A percentile compares a stretch with the other conserved stretches of the same genome.
phyloP scores from a whole-genome alignment of 2,113 vertebrate species.

The Burhinus oedicnemus region DNA sequence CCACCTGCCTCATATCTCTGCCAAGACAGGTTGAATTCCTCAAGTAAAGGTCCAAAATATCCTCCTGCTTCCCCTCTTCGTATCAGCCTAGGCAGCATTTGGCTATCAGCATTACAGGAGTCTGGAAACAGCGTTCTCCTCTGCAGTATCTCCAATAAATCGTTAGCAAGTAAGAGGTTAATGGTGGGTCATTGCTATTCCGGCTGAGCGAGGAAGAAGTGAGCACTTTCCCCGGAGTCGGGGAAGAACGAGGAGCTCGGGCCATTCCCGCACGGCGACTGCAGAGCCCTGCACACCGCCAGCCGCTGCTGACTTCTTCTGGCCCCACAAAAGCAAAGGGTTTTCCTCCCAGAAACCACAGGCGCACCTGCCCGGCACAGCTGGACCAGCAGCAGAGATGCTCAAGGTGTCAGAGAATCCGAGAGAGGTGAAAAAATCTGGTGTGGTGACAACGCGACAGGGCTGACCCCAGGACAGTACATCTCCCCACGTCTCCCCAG shows the following conservation, averaged over 20 bases:
- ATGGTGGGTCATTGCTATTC: background rate
- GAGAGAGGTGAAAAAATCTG: rapidly evolving
- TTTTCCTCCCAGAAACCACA: background rate
- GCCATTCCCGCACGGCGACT: background rate
- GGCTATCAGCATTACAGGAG: background rate
- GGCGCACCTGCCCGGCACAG: background rate
- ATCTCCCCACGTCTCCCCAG: background rate
- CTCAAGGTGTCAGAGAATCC: background rate
- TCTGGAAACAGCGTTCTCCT: background rate
- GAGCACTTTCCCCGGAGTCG: rapidly evolving
- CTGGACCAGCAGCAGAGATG: background rate
- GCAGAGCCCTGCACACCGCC: background rate
- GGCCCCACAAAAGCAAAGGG: no score
- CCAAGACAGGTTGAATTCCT: background rate
- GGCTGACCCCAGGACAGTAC: background rate
- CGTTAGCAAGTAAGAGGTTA: background rate
- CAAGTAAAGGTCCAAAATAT: background rate
- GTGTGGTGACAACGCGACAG: background rate
- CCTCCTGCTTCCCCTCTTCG: background rate
- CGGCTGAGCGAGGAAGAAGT: background rate
- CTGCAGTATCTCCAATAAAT: background rate
- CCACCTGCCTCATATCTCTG: background rate
- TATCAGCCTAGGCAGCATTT: background rate
- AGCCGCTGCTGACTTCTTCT: background rate
- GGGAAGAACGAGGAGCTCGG: rapidly evolving